Conservation (phyloP, 2,797 vertebrate genomes). For the Eulemur mongoz region DNA sequence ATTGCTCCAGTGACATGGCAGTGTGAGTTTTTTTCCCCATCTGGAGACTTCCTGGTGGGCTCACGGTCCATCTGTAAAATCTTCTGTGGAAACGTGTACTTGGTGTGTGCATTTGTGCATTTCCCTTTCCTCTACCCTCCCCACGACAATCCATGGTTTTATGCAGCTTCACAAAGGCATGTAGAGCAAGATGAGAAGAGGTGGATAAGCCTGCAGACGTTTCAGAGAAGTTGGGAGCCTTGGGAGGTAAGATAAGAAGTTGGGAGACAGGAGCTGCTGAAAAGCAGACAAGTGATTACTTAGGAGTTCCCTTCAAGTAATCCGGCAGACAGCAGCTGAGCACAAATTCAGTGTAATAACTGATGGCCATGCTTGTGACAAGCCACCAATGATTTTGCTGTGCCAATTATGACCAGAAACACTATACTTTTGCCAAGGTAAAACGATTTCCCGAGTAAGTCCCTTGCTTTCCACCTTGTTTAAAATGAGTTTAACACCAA, state of each 20-base stretch:
- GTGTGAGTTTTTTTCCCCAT: background rate
- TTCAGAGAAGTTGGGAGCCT: background rate
- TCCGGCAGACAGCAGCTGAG: background rate
- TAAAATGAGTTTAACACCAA: background rate
- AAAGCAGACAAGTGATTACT: background rate
- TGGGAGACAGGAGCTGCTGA: background rate
- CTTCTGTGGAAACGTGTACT: background rate
- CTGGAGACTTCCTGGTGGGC: background rate
- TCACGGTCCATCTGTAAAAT: background rate
- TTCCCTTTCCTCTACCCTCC: background rate
- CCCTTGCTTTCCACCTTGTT: background rate
- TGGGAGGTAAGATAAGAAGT: background rate
- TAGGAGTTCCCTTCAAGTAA: background rate
- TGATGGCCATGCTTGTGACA: background rate
- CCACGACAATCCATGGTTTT: background rate
- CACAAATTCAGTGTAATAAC: background rate
- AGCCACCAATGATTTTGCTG: background rate
- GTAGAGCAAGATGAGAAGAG: background rate
- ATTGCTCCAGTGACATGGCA: background rate
- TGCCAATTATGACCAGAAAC: background rate
- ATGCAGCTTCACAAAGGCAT: background rate
- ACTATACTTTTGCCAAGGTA: background rate
- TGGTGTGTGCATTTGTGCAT: background rate
- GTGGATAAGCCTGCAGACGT: background rate
- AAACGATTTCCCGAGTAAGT: background rate